phyloP scores from a whole-genome alignment of 2,797 vertebrate genomes.

The Nyctalus aviator region DNA sequence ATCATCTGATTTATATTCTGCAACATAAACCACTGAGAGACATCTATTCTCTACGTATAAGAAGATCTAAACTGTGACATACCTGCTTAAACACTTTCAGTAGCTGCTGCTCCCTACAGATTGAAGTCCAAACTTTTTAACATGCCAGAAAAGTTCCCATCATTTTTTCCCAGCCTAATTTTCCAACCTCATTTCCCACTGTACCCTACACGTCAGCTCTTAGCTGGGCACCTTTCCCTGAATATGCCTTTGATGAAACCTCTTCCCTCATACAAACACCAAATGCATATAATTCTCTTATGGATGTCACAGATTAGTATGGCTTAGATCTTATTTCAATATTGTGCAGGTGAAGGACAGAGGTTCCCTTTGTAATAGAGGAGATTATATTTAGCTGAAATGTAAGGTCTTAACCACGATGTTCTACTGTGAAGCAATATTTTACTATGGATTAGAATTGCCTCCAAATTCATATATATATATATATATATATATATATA shows the following conservation, averaged over 20 bases:
- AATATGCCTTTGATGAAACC: not conserved
- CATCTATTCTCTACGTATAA: not conserved
- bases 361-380: not conserved
- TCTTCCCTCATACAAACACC: not conserved
- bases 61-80: not conserved
- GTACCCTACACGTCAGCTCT: not conserved
- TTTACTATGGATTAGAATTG: not conserved
- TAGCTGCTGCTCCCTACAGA: not conserved
- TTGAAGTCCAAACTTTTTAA: not conserved
- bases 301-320: not conserved
- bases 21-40: not conserved
- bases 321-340: not conserved
- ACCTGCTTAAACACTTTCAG: not conserved
- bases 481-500: not conserved
- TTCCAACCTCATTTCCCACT: not conserved
- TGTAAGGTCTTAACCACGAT: not conserved
- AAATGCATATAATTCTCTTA: not conserved
- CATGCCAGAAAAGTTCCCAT: not conserved
- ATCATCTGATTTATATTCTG: slow-evolving; percentile 5
- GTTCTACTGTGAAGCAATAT: not conserved
- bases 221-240: not conserved
- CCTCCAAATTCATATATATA: not conserved
- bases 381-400: not conserved
- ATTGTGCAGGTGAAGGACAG: not conserved
- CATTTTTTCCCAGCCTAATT: not conserved